phyloP scores from a whole-genome alignment of 1,140 invertebrate species.

The Zaprionus lachaisei region DNA sequence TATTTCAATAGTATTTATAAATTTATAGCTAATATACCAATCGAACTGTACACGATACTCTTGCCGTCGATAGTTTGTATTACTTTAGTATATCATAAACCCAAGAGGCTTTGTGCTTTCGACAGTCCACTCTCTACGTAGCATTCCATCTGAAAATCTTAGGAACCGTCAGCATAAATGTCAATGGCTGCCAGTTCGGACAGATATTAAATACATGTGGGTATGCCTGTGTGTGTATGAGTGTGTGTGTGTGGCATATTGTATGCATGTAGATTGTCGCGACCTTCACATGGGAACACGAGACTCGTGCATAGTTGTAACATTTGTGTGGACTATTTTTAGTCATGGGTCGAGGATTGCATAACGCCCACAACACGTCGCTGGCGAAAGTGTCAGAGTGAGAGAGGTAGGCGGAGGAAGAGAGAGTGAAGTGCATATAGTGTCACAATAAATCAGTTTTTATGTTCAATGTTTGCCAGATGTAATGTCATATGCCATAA shows the following conservation, averaged over 20 bases:
- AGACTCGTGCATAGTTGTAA: slow-evolving; percentile 4
- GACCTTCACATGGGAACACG: slow-evolving; percentile 1
- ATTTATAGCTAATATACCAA: too few species aligned
- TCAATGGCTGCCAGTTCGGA: slow-evolving; percentile 37
- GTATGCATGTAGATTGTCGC: slow-evolving; percentile 3
- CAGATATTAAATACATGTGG: slow-evolving; percentile 8
- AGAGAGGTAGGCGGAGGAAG: background rate
- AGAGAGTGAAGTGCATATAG: slow-evolving; percentile 18
- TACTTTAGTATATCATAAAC: background rate
- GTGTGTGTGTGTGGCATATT: background rate
- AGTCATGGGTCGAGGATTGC: slow-evolving; percentile 20
- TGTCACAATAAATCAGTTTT: slow-evolving; percentile 50
- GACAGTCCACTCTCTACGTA: background rate
- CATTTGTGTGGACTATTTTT: slow-evolving; percentile 23
- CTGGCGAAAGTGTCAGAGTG: background rate
- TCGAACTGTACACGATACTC: too few species aligned
- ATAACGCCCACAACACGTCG: slow-evolving; percentile 14
- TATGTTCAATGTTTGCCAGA: slow-evolving; percentile 22
- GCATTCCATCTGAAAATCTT: background rate
- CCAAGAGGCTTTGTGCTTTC: background rate
- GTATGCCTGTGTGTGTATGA: background rate
- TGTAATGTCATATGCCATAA: slow-evolving; percentile 31
- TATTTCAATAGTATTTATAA: too few species aligned
- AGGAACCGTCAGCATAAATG: slow-evolving; percentile 19
- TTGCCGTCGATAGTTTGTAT: background rate